These are phyloP conservation scores for Porites lutea DNA, from an alignment of 64 coral and sea anemone genomes.

Conservation along the genomic window DNA sequence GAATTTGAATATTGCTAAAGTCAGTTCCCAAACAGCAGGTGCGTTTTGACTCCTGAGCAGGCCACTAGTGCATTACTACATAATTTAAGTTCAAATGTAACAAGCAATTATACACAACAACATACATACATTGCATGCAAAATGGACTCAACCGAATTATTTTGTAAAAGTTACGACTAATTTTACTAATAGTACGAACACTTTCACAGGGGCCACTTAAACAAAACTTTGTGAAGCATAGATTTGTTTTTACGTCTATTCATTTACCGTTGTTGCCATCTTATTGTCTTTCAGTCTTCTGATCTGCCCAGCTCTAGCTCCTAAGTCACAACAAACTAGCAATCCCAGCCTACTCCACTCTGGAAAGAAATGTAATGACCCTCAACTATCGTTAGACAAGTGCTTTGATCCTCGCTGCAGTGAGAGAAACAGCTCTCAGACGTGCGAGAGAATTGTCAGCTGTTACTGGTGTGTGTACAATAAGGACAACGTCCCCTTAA, in stretches of 20 bases:
- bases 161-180: too few species aligned
- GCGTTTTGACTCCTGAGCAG: not conserved
- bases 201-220: too few species aligned
- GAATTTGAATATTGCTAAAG: constrained; percentile 28
- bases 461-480: constrained; percentile 35
- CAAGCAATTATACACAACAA: too few species aligned
- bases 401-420: constrained; percentile 40
- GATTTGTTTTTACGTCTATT: too few species aligned
- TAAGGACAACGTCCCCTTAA: constrained; percentile 16
- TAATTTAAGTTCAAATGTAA: too few species aligned
- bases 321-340: not conserved
- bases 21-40: constrained; percentile 45
- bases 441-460: not conserved
- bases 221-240: too few species aligned
- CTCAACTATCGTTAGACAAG: not conserved
- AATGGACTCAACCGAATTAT: too few species aligned
- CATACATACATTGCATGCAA: too few species aligned
- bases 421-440: not conserved
- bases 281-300: not conserved
- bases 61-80: too few species aligned
- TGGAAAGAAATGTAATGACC: not conserved
- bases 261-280: too few species aligned
- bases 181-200: too few species aligned
- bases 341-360: too few species aligned
- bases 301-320: constrained; percentile 4